Conservation (phyloP, 2,888 invertebrate genomes). For the Acutogordius australiensis region DNA sequence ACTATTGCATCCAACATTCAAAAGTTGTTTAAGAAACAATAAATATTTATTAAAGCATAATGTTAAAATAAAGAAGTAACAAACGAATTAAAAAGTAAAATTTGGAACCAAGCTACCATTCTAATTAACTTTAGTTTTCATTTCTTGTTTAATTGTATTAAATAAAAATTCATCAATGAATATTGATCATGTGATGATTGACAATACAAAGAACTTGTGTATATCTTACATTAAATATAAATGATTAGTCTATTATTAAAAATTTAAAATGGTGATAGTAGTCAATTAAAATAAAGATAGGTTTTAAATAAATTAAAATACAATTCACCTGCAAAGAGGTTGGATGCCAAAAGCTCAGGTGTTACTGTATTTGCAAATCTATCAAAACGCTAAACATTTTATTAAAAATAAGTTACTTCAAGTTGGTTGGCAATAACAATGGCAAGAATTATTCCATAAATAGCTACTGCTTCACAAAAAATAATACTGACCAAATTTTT, state of each 20-base stretch:
- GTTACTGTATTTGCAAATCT: slow-evolving; percentile 7
- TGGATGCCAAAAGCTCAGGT: slow-evolving; percentile 14
- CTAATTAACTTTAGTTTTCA: no score
- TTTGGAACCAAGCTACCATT: no score
- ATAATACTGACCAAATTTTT: slow-evolving; percentile 97
- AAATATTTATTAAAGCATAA: no score
- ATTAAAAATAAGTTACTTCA: slow-evolving; percentile 15
- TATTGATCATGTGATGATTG: neutral
- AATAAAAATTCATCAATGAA: neutral
- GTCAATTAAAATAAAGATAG: no score
- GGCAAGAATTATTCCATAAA: slow-evolving; percentile 90
- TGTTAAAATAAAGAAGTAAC: no score
- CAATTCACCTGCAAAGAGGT: slow-evolving; percentile 15
- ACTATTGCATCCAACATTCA: no score
- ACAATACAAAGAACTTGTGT: neutral
- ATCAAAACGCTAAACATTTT: slow-evolving; percentile 14
- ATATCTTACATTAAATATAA: no score
- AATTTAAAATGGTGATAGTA: no score
- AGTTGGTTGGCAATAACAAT: slow-evolving; percentile 68
- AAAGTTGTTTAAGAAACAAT: no score
- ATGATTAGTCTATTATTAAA: no score
- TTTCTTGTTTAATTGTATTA: neutral
- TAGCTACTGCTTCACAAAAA: slow-evolving; percentile 97
- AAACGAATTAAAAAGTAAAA: no score
- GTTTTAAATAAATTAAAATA: no score